These are phyloP conservation scores for Paguma larvata DNA, from an alignment of 2,797 vertebrate genomes.

Conservation along the genomic window DNA sequence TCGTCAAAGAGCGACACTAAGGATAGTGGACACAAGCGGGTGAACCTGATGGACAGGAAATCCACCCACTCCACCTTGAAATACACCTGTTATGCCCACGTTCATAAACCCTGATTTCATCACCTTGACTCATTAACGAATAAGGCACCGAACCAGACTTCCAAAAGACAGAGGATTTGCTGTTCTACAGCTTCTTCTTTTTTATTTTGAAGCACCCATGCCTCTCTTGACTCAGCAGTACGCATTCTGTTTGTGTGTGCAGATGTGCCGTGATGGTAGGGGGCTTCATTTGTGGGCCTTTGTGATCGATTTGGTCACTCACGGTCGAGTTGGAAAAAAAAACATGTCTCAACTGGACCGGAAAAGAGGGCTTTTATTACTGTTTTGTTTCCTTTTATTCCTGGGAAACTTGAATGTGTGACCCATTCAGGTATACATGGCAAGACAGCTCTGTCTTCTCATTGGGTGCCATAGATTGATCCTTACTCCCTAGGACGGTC, in stretches of 20 bases:
- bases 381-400: background rate
- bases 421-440: fast-evolving
- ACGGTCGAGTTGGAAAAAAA: background rate
- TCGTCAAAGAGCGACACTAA: background rate
- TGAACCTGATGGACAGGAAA: background rate
- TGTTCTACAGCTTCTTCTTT: background rate
- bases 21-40: background rate
- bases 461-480: fast-evolving
- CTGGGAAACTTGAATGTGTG: fast-evolving
- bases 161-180: background rate
- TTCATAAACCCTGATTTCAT: background rate
- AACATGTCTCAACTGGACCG: background rate
- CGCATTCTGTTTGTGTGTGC: background rate
- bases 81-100: background rate
- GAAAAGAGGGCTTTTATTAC: background rate
- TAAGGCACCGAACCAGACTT: fast-evolving
- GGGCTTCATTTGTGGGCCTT: background rate
- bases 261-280: fast-evolving
- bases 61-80: fast-evolving
- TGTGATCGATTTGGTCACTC: background rate
- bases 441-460: background rate
- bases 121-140: background rate
- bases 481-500: fast-evolving
- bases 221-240: background rate
- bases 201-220: background rate